Conservation (phyloP, 2,888 invertebrate species). For the Pogonocherus hispidulus region DNA sequence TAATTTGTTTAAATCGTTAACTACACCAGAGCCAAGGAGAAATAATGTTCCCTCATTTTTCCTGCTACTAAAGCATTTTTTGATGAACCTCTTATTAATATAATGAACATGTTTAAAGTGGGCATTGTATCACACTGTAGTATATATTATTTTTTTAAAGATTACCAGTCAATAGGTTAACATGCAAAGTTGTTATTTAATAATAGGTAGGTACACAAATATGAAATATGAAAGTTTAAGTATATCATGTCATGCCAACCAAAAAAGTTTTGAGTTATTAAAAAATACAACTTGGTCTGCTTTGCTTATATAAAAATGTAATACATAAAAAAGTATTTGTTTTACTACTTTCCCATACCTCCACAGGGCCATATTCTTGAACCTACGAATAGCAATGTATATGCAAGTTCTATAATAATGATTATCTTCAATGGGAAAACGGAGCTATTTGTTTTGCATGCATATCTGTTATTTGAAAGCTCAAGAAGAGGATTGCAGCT, state of each 20-base stretch:
- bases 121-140: constrained; percentile 20
- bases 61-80: constrained; percentile 27
- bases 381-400: too few relatives aligned
- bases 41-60: constrained; percentile 11
- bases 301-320: not conserved
- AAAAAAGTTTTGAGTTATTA: not conserved
- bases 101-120: too few relatives aligned
- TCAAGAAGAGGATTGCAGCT: too few relatives aligned
- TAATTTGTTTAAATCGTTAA: constrained; percentile 42
- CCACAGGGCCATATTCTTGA: too few relatives aligned
- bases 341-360: constrained; percentile 8
- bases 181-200: constrained; percentile 9
- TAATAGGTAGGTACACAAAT: constrained; percentile 8
- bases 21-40: constrained; percentile 39
- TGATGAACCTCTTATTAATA: not conserved
- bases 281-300: not conserved
- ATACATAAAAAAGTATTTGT: constrained; percentile 14
- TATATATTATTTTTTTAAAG: constrained; percentile 13
- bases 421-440: too few relatives aligned
- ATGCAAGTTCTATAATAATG: too few relatives aligned
- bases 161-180: constrained; percentile 5
- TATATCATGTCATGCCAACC: not conserved
- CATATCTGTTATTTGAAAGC: too few relatives aligned
- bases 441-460: too few relatives aligned
- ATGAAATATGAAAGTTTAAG: too few relatives aligned